A percentile compares a stretch with the other conserved stretches of the same genome.
Conservation (phyloP, 1,140 invertebrate species). For the Hesperophylax magnus region DNA sequence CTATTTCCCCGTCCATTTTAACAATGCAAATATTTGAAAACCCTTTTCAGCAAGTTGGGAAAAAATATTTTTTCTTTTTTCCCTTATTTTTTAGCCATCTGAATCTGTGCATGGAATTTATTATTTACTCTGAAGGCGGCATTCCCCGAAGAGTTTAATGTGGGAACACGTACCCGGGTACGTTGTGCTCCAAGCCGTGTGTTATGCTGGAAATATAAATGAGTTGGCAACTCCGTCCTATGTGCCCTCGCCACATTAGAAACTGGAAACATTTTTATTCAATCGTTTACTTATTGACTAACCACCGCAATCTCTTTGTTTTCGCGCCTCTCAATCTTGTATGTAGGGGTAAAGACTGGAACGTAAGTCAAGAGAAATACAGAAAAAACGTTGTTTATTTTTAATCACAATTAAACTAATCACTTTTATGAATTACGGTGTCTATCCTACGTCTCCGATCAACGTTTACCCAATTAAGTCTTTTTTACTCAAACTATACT, state of each 20-base stretch:
- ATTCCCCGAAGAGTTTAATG: constrained; percentile 49
- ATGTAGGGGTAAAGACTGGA: too few relatives aligned
- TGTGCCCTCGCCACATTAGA: constrained; percentile 2
- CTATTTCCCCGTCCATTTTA: neutral
- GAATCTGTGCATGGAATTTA: constrained; percentile 54
- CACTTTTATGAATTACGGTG: too few relatives aligned
- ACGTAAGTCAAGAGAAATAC: too few relatives aligned
- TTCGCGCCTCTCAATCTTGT: too few relatives aligned
- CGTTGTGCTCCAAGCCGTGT: constrained; percentile 21
- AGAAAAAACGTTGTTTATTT: too few relatives aligned
- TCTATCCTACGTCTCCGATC: too few relatives aligned
- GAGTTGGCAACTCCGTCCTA: constrained; percentile 47
- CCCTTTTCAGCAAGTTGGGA: neutral
- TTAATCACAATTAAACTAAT: too few relatives aligned
- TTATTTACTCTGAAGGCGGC: constrained; percentile 51
- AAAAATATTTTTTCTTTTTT: neutral
- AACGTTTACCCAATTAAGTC: too few relatives aligned
- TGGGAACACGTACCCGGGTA: constrained; percentile 47
- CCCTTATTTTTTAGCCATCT: constrained; percentile 33
- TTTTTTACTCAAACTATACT: too few relatives aligned
- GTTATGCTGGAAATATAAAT: constrained; percentile 54
- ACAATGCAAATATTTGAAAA: constrained; percentile 4
- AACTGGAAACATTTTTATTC: constrained; percentile 24
- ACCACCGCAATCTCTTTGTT: neutral
- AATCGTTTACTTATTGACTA: constrained; percentile 8